Evolutionary conservation across 2,888 invertebrate species (phyloP).

Genomic region (Limnephilus rhombicus): DNA sequence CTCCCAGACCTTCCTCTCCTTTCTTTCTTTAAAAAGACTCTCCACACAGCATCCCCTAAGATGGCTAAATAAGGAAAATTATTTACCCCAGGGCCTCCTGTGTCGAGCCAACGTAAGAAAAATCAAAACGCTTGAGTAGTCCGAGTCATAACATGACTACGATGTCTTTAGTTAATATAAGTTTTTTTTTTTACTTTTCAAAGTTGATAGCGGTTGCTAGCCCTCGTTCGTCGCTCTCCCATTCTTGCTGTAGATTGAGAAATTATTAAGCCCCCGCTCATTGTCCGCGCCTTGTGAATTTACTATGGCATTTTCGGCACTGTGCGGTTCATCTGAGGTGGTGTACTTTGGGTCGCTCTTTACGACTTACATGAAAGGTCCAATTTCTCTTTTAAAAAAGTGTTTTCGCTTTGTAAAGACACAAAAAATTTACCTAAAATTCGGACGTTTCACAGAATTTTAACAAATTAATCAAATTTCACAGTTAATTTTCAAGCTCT

Average conservation of each 20-base stretch:
- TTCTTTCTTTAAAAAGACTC: no score
- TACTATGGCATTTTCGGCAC: slow-evolving; percentile 54
- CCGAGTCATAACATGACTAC: no score
- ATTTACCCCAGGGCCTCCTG: no score
- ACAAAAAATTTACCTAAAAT: not conserved
- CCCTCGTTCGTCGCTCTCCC: not conserved
- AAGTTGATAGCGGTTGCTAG: not conserved
- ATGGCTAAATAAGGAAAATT: no score
- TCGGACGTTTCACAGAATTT: not conserved
- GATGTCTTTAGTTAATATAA: no score
- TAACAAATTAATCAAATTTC: no score
- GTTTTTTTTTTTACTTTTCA: not conserved
- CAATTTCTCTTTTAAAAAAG: slow-evolving; percentile 23
- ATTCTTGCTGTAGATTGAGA: slow-evolving; percentile 48
- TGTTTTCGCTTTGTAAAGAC: not conserved
- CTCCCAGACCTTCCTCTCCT: no score
- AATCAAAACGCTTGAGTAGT: no score
- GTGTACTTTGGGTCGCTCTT: slow-evolving; percentile 43
- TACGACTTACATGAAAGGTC: slow-evolving; percentile 34
- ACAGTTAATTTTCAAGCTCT: no score
- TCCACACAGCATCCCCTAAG: no score
- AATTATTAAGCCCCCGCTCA: slow-evolving; percentile 60
- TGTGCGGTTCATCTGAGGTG: slow-evolving; percentile 28
- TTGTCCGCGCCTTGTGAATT: slow-evolving; percentile 61
- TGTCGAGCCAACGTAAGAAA: no score